phyloP scores from a whole-genome alignment of 2,797 vertebrate genomes.

The Lemur catta region DNA sequence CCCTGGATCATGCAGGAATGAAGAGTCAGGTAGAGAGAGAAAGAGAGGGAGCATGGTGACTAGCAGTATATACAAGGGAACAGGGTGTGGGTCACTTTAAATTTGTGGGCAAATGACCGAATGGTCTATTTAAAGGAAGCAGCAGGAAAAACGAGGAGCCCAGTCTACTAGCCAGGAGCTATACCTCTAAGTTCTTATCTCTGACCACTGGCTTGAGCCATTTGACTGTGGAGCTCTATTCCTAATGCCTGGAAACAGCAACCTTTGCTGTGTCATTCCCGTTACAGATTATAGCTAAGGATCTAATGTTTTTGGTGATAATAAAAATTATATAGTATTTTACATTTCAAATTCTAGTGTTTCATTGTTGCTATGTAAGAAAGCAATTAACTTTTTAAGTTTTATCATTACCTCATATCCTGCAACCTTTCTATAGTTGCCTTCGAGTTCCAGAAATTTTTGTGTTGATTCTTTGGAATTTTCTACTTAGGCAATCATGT shows the following conservation, averaged over 20 bases:
- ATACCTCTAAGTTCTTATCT: background rate
- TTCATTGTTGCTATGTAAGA: background rate
- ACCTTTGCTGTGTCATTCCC: background rate
- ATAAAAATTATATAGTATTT: background rate
- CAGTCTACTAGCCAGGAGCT: background rate
- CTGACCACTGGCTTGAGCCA: background rate
- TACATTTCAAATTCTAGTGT: background rate
- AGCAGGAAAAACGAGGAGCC: background rate
- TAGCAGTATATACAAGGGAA: background rate
- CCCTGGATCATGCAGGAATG: background rate
- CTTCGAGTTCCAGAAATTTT: too few relatives aligned
- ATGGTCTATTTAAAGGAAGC: background rate
- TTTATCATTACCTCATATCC: background rate
- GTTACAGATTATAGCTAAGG: background rate
- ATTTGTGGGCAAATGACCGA: background rate
- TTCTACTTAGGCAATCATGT: too few relatives aligned
- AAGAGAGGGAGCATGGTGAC: background rate
- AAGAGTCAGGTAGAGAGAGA: background rate
- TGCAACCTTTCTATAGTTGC: background rate
- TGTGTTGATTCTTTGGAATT: too few relatives aligned
- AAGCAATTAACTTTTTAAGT: background rate
- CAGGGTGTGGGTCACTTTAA: background rate
- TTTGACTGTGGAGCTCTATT: background rate
- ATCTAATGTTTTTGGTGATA: background rate
- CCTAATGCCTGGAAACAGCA: background rate